phyloP scores from a whole-genome alignment of 2,113 vertebrate species.

The Neolamprologus sp. region DNA sequence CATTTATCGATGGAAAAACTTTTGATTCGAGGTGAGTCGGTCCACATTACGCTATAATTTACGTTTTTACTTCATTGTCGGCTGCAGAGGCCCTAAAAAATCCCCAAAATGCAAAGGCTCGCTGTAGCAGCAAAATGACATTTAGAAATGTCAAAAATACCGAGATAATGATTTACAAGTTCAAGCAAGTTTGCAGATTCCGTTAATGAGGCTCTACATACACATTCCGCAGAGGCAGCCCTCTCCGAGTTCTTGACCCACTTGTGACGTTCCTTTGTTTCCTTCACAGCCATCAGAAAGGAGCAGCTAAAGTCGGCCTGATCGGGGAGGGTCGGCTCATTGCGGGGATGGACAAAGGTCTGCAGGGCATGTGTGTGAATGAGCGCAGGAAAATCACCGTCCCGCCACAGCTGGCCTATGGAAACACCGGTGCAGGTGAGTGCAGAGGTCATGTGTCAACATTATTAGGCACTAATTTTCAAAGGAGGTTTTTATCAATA shows the following conservation, averaged over 20 bases:
- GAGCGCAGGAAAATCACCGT: conserved; percentile 88
- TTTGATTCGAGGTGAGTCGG: conserved; percentile 89
- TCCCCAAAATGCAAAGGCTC: not conserved
- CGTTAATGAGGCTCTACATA: not conserved
- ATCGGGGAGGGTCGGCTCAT: conserved; percentile 89
- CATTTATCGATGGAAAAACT: conserved; percentile 83
- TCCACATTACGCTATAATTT: not conserved
- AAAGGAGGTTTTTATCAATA: not conserved
- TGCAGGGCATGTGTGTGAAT: conserved; percentile 95
- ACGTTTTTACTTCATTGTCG: not conserved
- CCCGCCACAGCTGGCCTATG: conserved; percentile 89
- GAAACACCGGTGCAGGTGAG: conserved; percentile 86
- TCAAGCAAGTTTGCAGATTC: not conserved
- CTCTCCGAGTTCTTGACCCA: not conserved
- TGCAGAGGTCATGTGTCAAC: not conserved
- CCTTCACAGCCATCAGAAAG: conserved; percentile 77
- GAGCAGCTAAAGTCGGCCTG: conserved; percentile 77
- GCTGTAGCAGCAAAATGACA: not conserved
- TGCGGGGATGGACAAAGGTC: conserved; percentile 86
- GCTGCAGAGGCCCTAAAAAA: not conserved
- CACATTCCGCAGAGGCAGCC: not conserved
- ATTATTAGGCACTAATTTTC: not conserved
- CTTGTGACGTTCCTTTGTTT: not conserved
- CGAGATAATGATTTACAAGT: not conserved
- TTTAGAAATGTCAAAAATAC: not conserved